Percentiles rank a stretch among this genome's conserved stretches.
Conservation (phyloP, 1,140 invertebrate genomes). For the Drosophila carrolli region DNA sequence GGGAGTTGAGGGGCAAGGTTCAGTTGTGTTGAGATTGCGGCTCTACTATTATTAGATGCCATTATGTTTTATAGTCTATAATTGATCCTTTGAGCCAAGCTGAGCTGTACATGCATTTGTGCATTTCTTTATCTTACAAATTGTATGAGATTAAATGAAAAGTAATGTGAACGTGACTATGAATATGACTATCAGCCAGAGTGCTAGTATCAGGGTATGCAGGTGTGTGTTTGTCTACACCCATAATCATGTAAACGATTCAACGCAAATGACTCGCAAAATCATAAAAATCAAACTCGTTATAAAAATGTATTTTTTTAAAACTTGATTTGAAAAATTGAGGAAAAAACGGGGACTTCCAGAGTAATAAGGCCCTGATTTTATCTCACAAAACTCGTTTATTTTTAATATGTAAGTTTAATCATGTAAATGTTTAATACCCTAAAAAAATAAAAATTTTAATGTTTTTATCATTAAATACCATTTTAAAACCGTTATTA, state of each 20-base stretch:
- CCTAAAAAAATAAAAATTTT: not conserved
- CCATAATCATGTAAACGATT: slow-evolving; percentile 41
- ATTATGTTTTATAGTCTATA: slow-evolving; percentile 84
- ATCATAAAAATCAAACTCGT: not conserved
- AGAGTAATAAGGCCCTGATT: too few relatives aligned
- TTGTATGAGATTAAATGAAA: slow-evolving; percentile 79
- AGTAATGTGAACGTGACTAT: slow-evolving; percentile 63
- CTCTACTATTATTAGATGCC: slow-evolving; percentile 84
- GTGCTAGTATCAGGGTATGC: slow-evolving; percentile 23
- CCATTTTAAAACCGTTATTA: not conserved
- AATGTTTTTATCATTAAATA: not conserved
- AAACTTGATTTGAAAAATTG: not conserved
- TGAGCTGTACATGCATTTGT: slow-evolving; percentile 52
- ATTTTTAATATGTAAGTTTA: too few relatives aligned
- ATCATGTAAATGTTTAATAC: not conserved
- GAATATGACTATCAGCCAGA: slow-evolving; percentile 41
- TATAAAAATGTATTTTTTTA: not conserved
- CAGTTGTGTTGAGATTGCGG: slow-evolving; percentile 64
- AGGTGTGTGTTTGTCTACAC: slow-evolving; percentile 17
- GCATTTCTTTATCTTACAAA: slow-evolving; percentile 81
- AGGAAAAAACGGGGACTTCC: too few relatives aligned
- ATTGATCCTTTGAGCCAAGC: slow-evolving; percentile 80
- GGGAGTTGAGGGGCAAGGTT: slow-evolving; percentile 15
- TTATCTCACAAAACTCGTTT: too few relatives aligned
- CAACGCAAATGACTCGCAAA: slow-evolving; percentile 34